Evolutionary conservation across 2,888 invertebrate species (phyloP), one percentile per base, ranked within the genome.

Genomic region (Eubasilissa splendida): DNA sequence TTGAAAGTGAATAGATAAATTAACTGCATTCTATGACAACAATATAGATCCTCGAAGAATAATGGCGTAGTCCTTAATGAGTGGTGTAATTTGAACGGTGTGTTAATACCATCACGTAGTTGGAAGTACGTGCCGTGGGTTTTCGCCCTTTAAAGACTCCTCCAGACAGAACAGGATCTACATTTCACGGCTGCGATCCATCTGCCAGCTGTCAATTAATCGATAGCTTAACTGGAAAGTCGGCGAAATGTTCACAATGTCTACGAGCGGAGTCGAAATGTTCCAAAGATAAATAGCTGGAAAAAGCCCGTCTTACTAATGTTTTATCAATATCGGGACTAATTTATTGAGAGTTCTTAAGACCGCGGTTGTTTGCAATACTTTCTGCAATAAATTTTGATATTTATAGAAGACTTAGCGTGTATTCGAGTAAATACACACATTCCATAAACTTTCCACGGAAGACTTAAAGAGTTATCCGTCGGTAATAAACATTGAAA

Each of bases 11-110:
- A 22, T 22, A 22, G 22, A 53, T 53, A 70, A 14, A 70, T 70
- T 52, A 14, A 70, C 12, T 53, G 70, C 14, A 14, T 53, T 31
- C 52, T 70, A 53, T 53, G 70, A 70, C 53, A 70, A 31, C 50
- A 22, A 22, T 22, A 79, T 63, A 75, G 79, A 79, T 79, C 79
- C 66, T 56, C 65, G 31, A 63, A 75, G 73, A 79, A 75, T 54
- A 66, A 79, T 66, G 56, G 75, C 56, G 14, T 52, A 75, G 66
- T 66, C 70, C n/a, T 70, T 79, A 66, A 79, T 75, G 56, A 75
- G 42, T 58, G 65, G 58, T 31, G 74, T 79, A 75, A 75, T 79
- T 79, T 75, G 59, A 66, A 73, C 74, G 50, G 52, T 53, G n/a
- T 22, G n/a, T 53, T 53, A 53, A 70, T 70, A 22, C 78, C 33